A percentile compares a stretch with the other conserved stretches of the same genome.
phyloP scores from a whole-genome alignment of 2,797 vertebrate species.

The Notoglanidium macrostoma region DNA sequence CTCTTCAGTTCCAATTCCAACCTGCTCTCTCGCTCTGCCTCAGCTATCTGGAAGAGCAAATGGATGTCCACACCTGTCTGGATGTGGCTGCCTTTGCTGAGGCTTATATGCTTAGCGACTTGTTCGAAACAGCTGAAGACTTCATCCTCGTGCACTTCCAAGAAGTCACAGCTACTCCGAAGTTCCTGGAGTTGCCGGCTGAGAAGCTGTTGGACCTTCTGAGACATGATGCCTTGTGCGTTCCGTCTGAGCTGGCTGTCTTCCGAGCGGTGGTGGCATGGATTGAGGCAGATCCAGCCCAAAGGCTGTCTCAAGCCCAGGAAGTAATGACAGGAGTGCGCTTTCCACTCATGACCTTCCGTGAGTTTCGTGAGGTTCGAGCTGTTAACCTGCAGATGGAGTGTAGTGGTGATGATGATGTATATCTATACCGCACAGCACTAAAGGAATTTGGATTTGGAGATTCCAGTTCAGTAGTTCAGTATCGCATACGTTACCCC shows the following conservation, averaged over 20 bases:
- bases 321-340: constrained; percentile 80
- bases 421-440: constrained; percentile 71
- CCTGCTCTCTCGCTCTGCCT: constrained; percentile 81
- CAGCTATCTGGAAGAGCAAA: constrained; percentile 74
- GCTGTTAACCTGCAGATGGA: constrained; percentile 77
- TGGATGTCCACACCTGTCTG: constrained; percentile 75
- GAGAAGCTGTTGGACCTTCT: constrained; percentile 78
- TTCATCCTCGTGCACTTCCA: constrained; percentile 83
- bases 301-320: constrained; percentile 69
- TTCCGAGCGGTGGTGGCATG: constrained; percentile 82
- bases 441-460: constrained; percentile 71
- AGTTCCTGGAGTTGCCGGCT: constrained; percentile 80
- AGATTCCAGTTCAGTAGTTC: constrained; percentile 59
- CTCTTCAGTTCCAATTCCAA: constrained; percentile 85
- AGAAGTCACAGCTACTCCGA: constrained; percentile 74
- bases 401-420: constrained; percentile 58
- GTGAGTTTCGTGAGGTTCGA: constrained; percentile 84
- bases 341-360: constrained; percentile 89
- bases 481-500: constrained; percentile 73
- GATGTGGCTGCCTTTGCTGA: constrained; percentile 81
- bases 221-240: constrained; percentile 75
- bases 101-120: constrained; percentile 76
- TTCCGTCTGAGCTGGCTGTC: constrained; percentile 81
- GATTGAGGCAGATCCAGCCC: constrained; percentile 75
- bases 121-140: constrained; percentile 76